phyloP scores from a whole-genome alignment of 1,140 invertebrate species.

The Pygmarrhopalites habei region DNA sequence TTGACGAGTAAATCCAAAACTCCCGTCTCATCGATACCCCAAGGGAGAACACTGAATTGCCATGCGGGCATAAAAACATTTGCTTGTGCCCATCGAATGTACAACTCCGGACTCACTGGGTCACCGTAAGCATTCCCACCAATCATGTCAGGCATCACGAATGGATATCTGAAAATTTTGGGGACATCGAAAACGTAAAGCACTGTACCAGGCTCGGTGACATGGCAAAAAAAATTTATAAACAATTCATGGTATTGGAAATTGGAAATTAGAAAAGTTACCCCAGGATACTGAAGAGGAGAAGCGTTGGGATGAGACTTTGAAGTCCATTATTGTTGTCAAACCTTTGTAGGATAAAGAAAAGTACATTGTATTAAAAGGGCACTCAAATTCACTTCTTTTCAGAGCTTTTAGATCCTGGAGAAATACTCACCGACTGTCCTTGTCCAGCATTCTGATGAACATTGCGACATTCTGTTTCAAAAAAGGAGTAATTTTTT shows the following conservation, averaged over 20 bases:
- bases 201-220: slow-evolving; percentile 4
- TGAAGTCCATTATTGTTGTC: slow-evolving; percentile 63
- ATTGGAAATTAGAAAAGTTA: neutral
- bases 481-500: neutral
- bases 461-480: slow-evolving; percentile 54
- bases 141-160: slow-evolving; percentile 83
- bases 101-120: slow-evolving; percentile 64
- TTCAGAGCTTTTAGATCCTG: too few species aligned
- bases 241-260: neutral
- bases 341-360: too few species aligned
- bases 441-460: slow-evolving; percentile 79
- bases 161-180: slow-evolving; percentile 48
- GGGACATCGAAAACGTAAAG: too few species aligned
- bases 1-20: neutral
- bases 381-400: neutral
- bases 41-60: slow-evolving; percentile 64
- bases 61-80: slow-evolving; percentile 77
- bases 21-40: neutral
- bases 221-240: neutral
- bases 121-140: slow-evolving; percentile 65
- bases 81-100: slow-evolving; percentile 80
- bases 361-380: neutral
- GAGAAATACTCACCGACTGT: slow-evolving; percentile 51
- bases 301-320: slow-evolving; percentile 68
- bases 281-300: slow-evolving; percentile 45